Base-by-base conservation (phyloP, 1,140 invertebrate species). In the Phymorhynchus buccinoides region DNA sequence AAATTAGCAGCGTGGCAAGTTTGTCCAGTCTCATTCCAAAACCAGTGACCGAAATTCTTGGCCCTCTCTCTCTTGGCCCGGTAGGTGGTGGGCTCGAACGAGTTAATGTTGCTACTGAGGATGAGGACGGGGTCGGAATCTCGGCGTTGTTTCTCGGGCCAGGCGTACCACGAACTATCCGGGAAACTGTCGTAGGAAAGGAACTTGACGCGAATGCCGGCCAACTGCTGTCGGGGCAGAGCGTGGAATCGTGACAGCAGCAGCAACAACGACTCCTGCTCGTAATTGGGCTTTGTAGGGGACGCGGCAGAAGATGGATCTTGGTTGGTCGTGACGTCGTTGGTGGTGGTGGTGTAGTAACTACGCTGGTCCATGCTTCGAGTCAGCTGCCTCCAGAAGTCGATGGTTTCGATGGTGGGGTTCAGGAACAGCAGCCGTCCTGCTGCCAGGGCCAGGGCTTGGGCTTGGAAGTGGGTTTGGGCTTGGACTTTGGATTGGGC, bases 91-190 rank as follows among this genome's bases (percentile, higher is more conserved):
- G 85, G 81, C 88, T 87, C 88, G 62, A n/a, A n/a, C n/a, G n/a
- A n/a, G n/a, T n/a, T n/a, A n/a, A 88, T 89, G 75, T 89, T 89
- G 83, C 88, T 89, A 30, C 88, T 87, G 30, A 89, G 77, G 71
- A 87, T 75, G 39, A 86, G 87, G 7, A n/a, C 77, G 79, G 3
- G 81, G 48, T 41, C 81, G 18, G 27, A 79, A 6, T 18, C 71
- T 66, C 44, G n/a, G n/a, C 85, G 78, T 16, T 84, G 35, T 44
- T 85, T 83, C 18, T 80, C 41, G 7, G 71, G 16, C 35, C 86
- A 68, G 12, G 52, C 44, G 79, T 91, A 91, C 90, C 90, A 91
- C 80, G 88, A 87, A 18, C 90, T 89, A 87, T 91, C 90, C n/a
- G 89, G 84, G 86, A 86, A 91, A 2, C 52, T 66, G 9, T 86